Evolutionary conservation across 2,797 vertebrate species (phyloP).

Genomic region (Simalia tracyae): DNA sequence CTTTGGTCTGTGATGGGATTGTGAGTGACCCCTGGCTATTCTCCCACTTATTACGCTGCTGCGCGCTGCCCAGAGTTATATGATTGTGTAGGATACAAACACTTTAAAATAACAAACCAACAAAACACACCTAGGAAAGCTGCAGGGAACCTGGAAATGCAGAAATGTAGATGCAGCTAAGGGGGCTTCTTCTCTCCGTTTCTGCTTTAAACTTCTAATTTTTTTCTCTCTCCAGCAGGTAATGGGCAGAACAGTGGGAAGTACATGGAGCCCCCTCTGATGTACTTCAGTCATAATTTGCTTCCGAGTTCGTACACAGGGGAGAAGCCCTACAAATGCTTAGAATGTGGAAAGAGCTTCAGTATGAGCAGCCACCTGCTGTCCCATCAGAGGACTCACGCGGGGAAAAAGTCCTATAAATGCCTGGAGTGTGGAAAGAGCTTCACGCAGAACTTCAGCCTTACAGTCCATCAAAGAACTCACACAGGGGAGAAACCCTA

Average conservation of each 20-base stretch:
- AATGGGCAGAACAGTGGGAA: neutral
- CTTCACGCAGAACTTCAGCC: neutral
- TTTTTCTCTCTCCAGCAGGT: neutral
- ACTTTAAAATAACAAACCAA: neutral
- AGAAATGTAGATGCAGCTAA: neutral
- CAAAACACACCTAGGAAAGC: neutral
- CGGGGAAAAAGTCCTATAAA: neutral
- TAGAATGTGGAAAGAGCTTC: slow-evolving; percentile 46
- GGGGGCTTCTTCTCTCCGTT: neutral
- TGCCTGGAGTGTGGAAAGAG: neutral
- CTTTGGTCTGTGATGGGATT: neutral
- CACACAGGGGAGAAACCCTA: neutral
- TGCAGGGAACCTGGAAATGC: neutral
- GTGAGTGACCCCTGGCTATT: neutral
- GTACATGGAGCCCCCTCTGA: neutral
- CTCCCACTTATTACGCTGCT: neutral
- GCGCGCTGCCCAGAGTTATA: neutral
- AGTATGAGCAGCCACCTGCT: slow-evolving; percentile 26
- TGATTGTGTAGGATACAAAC: neutral
- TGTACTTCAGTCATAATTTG: neutral
- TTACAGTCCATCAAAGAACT: neutral
- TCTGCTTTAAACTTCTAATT: neutral
- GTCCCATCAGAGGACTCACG: slow-evolving; percentile 1
- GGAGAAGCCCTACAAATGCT: slow-evolving; percentile 9
- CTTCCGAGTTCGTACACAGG: neutral